Conservation (phyloP, 2,888 invertebrate species). For the Sphinx pinastri region DNA sequence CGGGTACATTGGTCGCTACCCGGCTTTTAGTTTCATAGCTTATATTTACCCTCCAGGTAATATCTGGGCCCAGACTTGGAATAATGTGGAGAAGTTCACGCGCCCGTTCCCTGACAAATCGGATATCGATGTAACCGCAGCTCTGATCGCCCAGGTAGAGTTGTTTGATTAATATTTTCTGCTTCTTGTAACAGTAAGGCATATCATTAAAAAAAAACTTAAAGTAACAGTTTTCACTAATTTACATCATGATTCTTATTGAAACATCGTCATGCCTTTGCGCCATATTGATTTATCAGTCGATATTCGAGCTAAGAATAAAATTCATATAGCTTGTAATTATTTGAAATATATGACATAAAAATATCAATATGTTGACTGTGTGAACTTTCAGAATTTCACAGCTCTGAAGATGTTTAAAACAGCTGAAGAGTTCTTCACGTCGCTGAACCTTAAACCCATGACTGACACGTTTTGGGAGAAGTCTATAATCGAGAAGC, state of each 20-base stretch:
- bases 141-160: conserved; percentile 87
- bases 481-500: conserved; percentile 92
- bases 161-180: not conserved
- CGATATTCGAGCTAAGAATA: no score
- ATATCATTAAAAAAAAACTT: no score
- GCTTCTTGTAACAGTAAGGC: not conserved
- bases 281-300: no score
- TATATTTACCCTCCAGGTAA: conserved; percentile 81
- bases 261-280: no score
- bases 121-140: conserved; percentile 87
- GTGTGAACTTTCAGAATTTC: conserved; percentile 83
- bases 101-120: conserved; percentile 88
- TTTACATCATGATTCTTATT: no score
- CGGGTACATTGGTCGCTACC: no score
- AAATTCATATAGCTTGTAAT: no score
- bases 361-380: not conserved
- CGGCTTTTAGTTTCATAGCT: no score
- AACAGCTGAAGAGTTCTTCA: conserved; percentile 93
- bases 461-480: conserved; percentile 93
- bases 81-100: conserved; percentile 85
- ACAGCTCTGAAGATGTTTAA: conserved; percentile 91
- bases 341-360: no score
- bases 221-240: no score
- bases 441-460: conserved; percentile 89
- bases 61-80: conserved; percentile 94